Base-by-base conservation (phyloP, 2,113 vertebrate species). In the Corynorhinus townsendii region DNA sequence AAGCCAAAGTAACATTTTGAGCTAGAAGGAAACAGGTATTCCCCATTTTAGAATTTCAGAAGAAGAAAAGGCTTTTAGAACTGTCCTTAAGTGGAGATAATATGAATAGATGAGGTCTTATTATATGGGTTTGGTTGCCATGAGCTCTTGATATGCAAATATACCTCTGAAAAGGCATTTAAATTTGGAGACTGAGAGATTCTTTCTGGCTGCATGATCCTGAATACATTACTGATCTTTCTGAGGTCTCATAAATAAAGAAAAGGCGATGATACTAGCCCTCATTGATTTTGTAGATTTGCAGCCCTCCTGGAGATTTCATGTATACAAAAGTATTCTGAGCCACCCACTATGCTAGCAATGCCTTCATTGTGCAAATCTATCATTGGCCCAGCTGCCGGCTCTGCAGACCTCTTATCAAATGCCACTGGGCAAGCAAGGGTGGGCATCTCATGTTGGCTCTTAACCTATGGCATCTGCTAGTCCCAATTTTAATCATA, bases 21-120 rank as follows among this genome's bases (percentile, higher is more conserved):
- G 76, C 72, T 81, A 56, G 59, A 77, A 88, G 71, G 35, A 84
- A 92, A 56, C 20, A 86, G 77, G 17, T 93, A 52, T 86, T 94
- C n/a, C 68, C 33, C 56, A 12, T 69, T 89, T 91, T 71, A 80
- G 7, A 56, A 8, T 62, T 95, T 82, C 47, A 69, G 40, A 71
- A 90, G 62, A 26, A 77, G 76, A 30, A 82, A 49, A 56, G 54
- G 22, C n/a, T 86, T 26, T 35, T 52, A 71, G 77, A 59, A 30
- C 35, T 47, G 19, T 38, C 14, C 0, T 15, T 71, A 59, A 69
- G 49, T 62, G 24, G 69, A 80, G 52, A 49, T 40, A 22, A 24
- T 20, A 49, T n/a, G 47, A 7, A 9, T n/a, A 47, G 73, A 80
- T 19, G 69, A 54, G 64, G 59, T 22, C 54, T 84, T 20, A 66